These are phyloP conservation scores for Diarsia brunnea DNA, from an alignment of 2,888 invertebrate species.

Conservation along the genomic window DNA sequence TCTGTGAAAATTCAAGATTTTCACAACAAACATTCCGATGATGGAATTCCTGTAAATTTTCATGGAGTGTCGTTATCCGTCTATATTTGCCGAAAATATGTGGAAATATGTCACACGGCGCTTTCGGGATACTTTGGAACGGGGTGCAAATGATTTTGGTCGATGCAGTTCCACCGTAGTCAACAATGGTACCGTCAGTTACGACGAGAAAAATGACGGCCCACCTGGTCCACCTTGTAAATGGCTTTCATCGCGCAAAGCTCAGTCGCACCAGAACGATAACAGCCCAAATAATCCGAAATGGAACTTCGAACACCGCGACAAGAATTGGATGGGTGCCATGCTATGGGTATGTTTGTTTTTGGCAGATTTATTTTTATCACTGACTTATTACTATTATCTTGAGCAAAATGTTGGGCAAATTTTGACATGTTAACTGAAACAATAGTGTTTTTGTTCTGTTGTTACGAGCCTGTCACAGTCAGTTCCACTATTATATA, in stretches of 20 bases:
- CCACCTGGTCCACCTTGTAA: slow-evolving; percentile 65
- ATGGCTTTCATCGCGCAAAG: slow-evolving; percentile 78
- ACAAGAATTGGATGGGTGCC: slow-evolving; percentile 88
- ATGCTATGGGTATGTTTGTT: slow-evolving; percentile 87
- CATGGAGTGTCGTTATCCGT: slow-evolving; percentile 33
- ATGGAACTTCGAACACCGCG: slow-evolving; percentile 85
- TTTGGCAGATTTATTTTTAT: slow-evolving; percentile 65
- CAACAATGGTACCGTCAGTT: slow-evolving; percentile 74
- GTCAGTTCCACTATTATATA: not conserved
- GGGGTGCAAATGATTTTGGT: slow-evolving; percentile 87
- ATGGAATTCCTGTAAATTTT: slow-evolving; percentile 51
- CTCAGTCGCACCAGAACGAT: slow-evolving; percentile 68
- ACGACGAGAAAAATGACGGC: slow-evolving; percentile 76
- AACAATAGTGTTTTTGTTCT: not conserved
- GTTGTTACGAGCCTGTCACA: not conserved
- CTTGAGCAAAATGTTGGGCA: slow-evolving; percentile 12
- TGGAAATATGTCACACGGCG: slow-evolving; percentile 90
- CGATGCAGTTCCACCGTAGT: slow-evolving; percentile 84
- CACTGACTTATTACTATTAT: slow-evolving; percentile 46
- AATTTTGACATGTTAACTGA: slow-evolving; percentile 4
- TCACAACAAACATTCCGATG: slow-evolving; percentile 23
- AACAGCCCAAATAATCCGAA: slow-evolving; percentile 81
- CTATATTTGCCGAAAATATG: slow-evolving; percentile 76
- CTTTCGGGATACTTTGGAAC: slow-evolving; percentile 87
- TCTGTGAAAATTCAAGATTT: slow-evolving; percentile 13